These are phyloP conservation scores for Amblyraja radiata DNA, from an alignment of 2,797 vertebrate species.

Conservation along the genomic window DNA sequence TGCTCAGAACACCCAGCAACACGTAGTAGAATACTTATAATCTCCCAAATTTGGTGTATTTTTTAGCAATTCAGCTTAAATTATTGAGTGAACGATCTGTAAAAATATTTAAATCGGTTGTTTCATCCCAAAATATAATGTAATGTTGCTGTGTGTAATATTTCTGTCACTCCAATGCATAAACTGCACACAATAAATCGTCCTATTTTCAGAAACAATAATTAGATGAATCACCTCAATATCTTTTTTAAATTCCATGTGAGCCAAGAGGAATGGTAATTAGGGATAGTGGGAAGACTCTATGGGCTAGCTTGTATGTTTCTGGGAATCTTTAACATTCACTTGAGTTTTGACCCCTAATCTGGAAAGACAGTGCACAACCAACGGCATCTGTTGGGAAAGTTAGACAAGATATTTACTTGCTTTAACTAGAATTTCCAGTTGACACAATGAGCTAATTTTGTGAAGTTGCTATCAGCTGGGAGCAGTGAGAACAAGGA, in stretches of 20 bases:
- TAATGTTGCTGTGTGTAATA: background rate
- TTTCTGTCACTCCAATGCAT: background rate
- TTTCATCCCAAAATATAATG: background rate
- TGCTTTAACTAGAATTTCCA: background rate
- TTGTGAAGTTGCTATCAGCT: background rate
- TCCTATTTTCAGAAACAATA: conserved; percentile 10
- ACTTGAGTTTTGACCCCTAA: background rate
- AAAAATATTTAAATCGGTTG: background rate
- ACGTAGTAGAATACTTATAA: background rate
- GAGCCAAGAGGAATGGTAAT: background rate
- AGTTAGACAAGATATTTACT: background rate
- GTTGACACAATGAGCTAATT: background rate
- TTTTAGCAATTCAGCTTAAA: background rate
- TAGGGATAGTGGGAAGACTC: background rate
- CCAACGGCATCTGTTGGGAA: background rate
- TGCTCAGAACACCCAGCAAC: no score
- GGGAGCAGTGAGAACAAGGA: background rate
- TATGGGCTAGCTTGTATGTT: background rate
- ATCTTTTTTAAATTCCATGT: background rate
- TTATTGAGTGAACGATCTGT: background rate
- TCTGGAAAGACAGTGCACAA: background rate
- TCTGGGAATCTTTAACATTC: no score
- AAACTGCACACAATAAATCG: background rate
- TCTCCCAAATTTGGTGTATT: background rate
- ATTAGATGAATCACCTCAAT: background rate